These are phyloP conservation scores for Neodiprion fabricii DNA, from an alignment of 1,140 invertebrate genomes.

Conservation along the genomic window DNA sequence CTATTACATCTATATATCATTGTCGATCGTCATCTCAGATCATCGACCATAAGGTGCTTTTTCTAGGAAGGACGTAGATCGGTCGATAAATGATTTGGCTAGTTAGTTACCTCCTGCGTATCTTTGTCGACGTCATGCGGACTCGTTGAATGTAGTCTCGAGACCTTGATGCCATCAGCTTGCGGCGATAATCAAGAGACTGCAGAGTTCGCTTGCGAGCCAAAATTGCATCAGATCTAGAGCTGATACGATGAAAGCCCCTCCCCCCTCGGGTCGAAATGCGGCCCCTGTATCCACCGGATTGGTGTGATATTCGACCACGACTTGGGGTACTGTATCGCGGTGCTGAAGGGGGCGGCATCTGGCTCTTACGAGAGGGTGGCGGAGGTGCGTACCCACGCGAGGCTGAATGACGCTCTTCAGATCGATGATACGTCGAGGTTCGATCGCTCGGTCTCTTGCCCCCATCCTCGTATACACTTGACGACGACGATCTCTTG, in stretches of 20 bases:
- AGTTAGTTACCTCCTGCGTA: constrained; percentile 55
- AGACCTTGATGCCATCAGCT: constrained; percentile 54
- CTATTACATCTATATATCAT: constrained; percentile 10
- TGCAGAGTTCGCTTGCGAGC: constrained; percentile 53
- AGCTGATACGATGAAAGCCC: constrained; percentile 48
- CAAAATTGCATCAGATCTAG: constrained; percentile 48
- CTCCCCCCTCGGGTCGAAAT: constrained; percentile 43
- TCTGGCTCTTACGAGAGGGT: constrained; percentile 50
- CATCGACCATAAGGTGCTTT: constrained; percentile 28
- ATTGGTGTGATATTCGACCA: constrained; percentile 51
- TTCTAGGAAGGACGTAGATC: constrained; percentile 42
- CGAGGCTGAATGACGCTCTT: constrained; percentile 55
- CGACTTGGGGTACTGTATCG: constrained; percentile 49
- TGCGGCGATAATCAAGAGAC: constrained; percentile 56
- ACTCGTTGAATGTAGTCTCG: constrained; percentile 58
- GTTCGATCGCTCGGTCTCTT: constrained; percentile 54
- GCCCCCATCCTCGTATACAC: constrained; percentile 47
- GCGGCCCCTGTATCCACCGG: constrained; percentile 48
- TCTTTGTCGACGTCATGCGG: constrained; percentile 55
- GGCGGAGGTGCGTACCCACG: constrained; percentile 52
- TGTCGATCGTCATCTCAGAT: constrained; percentile 36
- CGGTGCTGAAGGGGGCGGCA: constrained; percentile 45
- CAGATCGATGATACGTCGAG: constrained; percentile 55
- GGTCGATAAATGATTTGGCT: constrained; percentile 8
- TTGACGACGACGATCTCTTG: constrained; percentile 53